Base-by-base conservation (phyloP, 2,888 invertebrate species). In the Meteorus cinctellus region DNA sequence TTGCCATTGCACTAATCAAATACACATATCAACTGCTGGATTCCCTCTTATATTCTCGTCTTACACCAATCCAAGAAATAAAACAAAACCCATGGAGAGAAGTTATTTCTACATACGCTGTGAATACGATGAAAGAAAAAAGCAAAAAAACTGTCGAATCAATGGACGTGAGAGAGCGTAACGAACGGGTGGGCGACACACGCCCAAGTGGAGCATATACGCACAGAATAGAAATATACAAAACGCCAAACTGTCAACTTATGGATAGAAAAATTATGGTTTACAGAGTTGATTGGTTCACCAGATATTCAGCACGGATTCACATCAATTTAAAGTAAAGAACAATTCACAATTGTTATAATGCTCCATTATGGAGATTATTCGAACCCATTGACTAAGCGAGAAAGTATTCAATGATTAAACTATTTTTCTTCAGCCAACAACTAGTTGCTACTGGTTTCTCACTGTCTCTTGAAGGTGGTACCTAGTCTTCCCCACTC, bases 201-300 rank as follows among this genome's bases (percentile, higher is more conserved):
- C 79, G 78, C 80, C 78, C 80, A 78, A 79, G 76, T 75, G 72
- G 67, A 74, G 24, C 74, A 75, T 55, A 74, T 73, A 77, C 74
- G 45, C 51, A 63, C 69, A 72, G 45, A 34, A 34, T 45, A 34
- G 31, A 51, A 69, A 31, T 69, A 45, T 63, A 51, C 24, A 55
- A 69, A 36, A 27, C 59, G 24, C 27, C 36, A 74, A 75, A 75
- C 72, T 78, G 80, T 80, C 80, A 79, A 79, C 34, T 55, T n/a
- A 34, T 34, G 36, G 66, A 24, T 27, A 41, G 19, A n/a, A n/a
- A n/a, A 48, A 5, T 24, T 1, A 55, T 19, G 19, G 5, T 55
- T 24, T 24, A 55, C 19, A 55, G 24, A 55, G 55, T n/a, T 55
- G 55, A 55, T 24, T 8, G 5, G 6, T 19, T 2, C n/a, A 19